These are phyloP conservation scores for Nycticebus coucang DNA, from an alignment of 2,113 vertebrate genomes.

Conservation along the genomic window DNA sequence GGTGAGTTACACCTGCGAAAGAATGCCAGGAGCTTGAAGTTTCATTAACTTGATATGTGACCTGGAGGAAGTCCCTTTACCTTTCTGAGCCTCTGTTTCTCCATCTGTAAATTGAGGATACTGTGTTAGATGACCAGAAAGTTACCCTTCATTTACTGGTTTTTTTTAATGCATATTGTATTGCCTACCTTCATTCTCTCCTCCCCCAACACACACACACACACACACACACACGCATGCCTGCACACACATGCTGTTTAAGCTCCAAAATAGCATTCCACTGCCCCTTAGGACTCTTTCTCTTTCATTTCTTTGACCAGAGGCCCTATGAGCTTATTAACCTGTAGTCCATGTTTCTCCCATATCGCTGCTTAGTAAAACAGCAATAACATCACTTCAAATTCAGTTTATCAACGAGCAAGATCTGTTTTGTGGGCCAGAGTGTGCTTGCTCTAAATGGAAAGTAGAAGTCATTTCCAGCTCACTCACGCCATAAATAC, in stretches of 20 bases:
- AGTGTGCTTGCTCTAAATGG: background rate
- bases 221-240: background rate
- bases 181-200: background rate
- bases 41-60: background rate
- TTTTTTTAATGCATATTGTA: background rate
- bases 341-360: background rate
- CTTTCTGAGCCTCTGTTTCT: background rate
- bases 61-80: background rate
- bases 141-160: background rate
- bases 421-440: conserved; percentile 12
- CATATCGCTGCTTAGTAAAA: conserved; percentile 2
- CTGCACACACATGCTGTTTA: accelerated
- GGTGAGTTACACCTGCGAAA: background rate
- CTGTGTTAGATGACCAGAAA: background rate
- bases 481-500: background rate
- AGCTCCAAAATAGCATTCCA: background rate
- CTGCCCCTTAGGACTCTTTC: accelerated
- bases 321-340: conserved; percentile 45
- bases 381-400: background rate
- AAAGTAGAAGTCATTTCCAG: conserved; percentile 9
- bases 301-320: conserved; percentile 60
- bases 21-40: background rate
- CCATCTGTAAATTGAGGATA: background rate
- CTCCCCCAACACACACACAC: background rate
- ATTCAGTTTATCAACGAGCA: conserved; percentile 43